Base-by-base conservation (phyloP, 2,113 vertebrate species). In the Hippoglossus stenolepis region DNA sequence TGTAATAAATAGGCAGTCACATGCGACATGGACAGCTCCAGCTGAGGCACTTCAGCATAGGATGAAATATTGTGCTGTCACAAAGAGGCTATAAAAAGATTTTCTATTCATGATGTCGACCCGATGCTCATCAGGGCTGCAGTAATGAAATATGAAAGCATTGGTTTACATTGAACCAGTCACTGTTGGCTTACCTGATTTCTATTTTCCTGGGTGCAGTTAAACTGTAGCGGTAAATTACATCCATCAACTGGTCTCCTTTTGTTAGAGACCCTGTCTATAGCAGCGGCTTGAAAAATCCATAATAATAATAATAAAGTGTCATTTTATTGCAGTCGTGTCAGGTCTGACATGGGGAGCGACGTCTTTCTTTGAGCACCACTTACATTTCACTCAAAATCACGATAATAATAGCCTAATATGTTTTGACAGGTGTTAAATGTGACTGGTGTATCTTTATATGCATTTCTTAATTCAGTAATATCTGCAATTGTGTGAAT, bases 1-100 rank as follows among this genome's bases (percentile, higher is more conserved):
- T 79, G 47, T 68, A 54, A 59, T 47, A 66, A 75, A 87, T 4
- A 31, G 28, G 26, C 67, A 71, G 56, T 65, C 53, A 66, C 43
- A 14, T 23, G 60, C 35, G 60, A 59, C 43, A n/a, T 20, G 31
- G 31, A 43, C 20, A 45, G 61, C 15, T 72, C 24, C 47, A 61
- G 57, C 61, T 28, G 28, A 74, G 21, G 35, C 31, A 11, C 21
- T 35, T 62, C 38, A 38, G 8, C 31, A 60, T 47, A 45, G 40
- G 17, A 40, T 75, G 35, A 51, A 73, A 67, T 21, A 51, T 1
- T 58, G 35, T 62, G 47, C 65, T 28, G 24, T 70, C 53, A 73
- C 21, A 0, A 49, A 17, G 28, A 47, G 15, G 35, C 45, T 62
- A 72, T 75, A 70, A 38, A 73, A 57, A 69, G 47, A 62, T 62